Conservation (phyloP, 2,113 vertebrate species). For the Archilochus colubris region DNA sequence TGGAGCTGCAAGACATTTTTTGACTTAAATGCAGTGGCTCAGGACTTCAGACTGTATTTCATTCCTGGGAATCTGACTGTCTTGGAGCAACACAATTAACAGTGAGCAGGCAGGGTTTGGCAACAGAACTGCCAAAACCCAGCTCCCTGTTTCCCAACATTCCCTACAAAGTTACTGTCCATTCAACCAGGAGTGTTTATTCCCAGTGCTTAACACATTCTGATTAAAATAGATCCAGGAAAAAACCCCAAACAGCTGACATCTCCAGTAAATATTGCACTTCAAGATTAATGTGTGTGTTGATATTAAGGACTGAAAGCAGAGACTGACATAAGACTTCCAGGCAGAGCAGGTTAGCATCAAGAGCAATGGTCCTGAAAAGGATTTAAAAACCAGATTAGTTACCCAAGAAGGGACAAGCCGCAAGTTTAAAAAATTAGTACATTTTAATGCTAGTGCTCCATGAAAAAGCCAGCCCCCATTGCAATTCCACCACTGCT, state of each 20-base stretch:
- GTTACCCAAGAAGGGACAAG: conserved; percentile 64
- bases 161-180: neutral
- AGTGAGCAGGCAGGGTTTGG: neutral
- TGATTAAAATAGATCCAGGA: conserved; percentile 26
- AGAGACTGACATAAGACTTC: conserved; percentile 18
- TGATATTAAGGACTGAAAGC: conserved; percentile 20
- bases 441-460: conserved; percentile 59
- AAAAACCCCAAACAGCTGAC: neutral
- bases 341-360: conserved; percentile 37
- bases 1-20: neutral
- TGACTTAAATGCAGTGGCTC: neutral
- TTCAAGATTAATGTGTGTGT: conserved; percentile 32
- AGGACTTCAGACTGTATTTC: neutral
- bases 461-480: conserved; percentile 10
- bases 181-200: conserved; percentile 17
- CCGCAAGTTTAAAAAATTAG: conserved; percentile 46
- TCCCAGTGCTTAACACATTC: conserved; percentile 37
- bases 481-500: conserved; percentile 15
- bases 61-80: neutral
- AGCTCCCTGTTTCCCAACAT: neutral
- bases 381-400: conserved; percentile 42
- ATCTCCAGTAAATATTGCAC: conserved; percentile 59
- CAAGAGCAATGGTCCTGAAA: conserved; percentile 35
- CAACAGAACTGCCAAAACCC: neutral
- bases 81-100: neutral